Percentiles rank a stretch among this genome's conserved stretches.
phyloP scores from a whole-genome alignment of 2,113 vertebrate genomes.

The Rhagologus leucostigma region DNA sequence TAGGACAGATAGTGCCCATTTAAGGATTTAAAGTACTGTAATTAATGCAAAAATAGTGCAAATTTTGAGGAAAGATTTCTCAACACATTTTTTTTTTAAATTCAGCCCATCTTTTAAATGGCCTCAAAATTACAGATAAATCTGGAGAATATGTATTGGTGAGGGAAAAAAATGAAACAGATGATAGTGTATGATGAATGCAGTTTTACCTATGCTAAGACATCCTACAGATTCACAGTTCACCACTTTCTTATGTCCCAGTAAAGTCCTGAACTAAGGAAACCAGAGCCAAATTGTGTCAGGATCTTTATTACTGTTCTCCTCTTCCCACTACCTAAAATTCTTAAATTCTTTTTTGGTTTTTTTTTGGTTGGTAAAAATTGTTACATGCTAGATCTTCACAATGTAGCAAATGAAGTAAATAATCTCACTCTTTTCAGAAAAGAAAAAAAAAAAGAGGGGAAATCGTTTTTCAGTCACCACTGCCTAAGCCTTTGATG shows the following conservation, averaged over 20 bases:
- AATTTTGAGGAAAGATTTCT: background rate
- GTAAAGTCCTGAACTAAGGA: background rate
- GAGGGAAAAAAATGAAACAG: background rate
- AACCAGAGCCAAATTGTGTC: background rate
- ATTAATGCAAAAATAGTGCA: background rate
- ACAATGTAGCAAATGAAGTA: background rate
- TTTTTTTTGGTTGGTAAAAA: background rate
- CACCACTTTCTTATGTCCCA: background rate
- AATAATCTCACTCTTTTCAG: background rate
- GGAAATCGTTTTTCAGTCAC: background rate
- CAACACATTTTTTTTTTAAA: background rate
- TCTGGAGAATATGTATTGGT: background rate
- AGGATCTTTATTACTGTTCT: background rate
- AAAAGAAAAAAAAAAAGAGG: background rate
- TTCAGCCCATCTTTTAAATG: background rate
- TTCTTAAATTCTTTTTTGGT: background rate
- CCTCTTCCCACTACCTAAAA: background rate
- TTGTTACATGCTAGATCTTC: background rate
- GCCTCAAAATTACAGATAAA: background rate
- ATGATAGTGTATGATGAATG: background rate
- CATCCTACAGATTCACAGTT: background rate
- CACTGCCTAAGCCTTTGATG: background rate
- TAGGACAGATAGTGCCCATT: background rate
- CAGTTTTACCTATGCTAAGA: background rate
- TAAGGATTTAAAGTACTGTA: background rate